Evolutionary conservation across 2,797 vertebrate species (phyloP), one percentile per base, ranked within the genome.

Genomic region (Lutjanus campechanus): DNA sequence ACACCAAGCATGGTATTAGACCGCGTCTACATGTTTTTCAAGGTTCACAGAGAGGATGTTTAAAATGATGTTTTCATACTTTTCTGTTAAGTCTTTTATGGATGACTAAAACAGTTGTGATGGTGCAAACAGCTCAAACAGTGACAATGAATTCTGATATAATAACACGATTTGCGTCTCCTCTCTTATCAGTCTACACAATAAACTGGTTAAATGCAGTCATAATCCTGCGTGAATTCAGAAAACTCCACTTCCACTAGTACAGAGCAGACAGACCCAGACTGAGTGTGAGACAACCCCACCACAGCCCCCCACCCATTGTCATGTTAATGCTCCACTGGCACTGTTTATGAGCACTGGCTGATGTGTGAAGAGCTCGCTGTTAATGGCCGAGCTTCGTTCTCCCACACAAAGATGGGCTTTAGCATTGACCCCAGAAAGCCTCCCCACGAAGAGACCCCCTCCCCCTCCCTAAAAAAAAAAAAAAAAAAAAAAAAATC

Each of bases 271-370:
- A 91, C 83, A 76, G 80, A 81, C 76, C 78, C 87, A 89, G 84
- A 81, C 83, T 82, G 79, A 86, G 79, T 74, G 85, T 15, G 77
- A 94, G 84, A 89, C 89, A 77, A 74, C 61, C 81, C 81, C 84
- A 75, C 69, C 73, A 59, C 88, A 59, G 60, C 79, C 41, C 75
- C 79, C 79, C 75, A 66, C 51, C 77, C 77, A 93, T 96, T 96
- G 95, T 96, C 85, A 96, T 96, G 95, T 91, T 95, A 95, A 96
- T 96, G 70, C 83, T 79, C 87, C 88, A 84, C 89, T 95, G 93
- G 93, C 93, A 93, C 85, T 83, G 92, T 91, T 90, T 92, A 88
- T 78, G 89, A 94, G 93, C 89, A 72, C 86, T 90, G 93, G 90
- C 85, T 87, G 83, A 94, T 89, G 90, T 95, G 93, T 95, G 93